Conservation (phyloP, 2,888 invertebrate species). For the Stenoptilia bipunctidactyla region DNA sequence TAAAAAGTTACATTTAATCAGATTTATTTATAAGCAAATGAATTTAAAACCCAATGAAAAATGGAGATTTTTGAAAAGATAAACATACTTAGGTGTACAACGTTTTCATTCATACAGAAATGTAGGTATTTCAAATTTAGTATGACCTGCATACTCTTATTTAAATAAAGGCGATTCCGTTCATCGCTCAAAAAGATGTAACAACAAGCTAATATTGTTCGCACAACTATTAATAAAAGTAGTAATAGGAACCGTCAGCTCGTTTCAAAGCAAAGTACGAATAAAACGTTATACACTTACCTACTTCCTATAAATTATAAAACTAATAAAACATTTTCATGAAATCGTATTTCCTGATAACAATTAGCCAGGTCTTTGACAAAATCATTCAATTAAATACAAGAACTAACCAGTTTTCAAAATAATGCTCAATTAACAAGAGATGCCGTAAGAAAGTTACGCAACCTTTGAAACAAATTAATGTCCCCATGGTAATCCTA, state of each 20-base stretch:
- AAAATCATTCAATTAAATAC: too few relatives aligned
- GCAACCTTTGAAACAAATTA: neutral
- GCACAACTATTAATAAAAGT: slow-evolving; percentile 30
- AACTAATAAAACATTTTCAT: neutral
- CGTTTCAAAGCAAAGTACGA: too few relatives aligned
- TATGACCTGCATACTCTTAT: slow-evolving; percentile 45
- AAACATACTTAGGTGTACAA: neutral
- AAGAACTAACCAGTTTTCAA: too few relatives aligned
- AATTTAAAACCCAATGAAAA: slow-evolving; percentile 53
- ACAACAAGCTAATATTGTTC: slow-evolving; percentile 17
- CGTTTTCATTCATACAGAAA: neutral
- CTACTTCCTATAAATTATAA: slow-evolving; percentile 1
- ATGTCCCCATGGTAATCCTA: neutral
- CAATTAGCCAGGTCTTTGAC: too few relatives aligned
- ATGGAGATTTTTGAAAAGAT: slow-evolving; percentile 20
- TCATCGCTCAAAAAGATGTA: neutral
- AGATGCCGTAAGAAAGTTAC: neutral
- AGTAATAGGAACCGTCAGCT: slow-evolving; percentile 30
- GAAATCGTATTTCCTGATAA: too few relatives aligned
- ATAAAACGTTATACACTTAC: too few relatives aligned
- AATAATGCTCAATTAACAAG: too few relatives aligned
- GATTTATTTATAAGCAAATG: slow-evolving; percentile 5
- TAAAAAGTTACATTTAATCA: slow-evolving; percentile 21
- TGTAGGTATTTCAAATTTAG: slow-evolving; percentile 26
- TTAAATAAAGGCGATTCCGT: neutral